These are phyloP conservation scores for Sceloporus tristichus DNA, from an alignment of 2,113 vertebrate genomes.

Conservation along the genomic window DNA sequence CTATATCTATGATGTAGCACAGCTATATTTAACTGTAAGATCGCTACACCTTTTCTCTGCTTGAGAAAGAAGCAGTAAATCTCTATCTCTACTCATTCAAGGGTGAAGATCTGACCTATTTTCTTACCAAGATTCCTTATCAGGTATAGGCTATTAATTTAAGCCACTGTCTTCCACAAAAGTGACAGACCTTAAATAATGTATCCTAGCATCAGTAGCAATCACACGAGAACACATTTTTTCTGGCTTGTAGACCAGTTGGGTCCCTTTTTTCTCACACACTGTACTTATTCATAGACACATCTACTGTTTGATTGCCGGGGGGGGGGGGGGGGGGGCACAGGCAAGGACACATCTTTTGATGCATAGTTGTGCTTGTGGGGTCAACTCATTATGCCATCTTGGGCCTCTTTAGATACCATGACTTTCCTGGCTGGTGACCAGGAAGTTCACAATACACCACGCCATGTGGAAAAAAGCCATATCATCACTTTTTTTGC, in stretches of 20 bases:
- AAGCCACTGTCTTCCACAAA: background rate
- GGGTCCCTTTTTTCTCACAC: background rate
- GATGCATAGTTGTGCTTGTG: background rate
- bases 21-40: background rate
- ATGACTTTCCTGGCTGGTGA: background rate
- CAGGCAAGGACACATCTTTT: background rate
- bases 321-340: background rate
- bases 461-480: background rate
- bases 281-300: background rate
- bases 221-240: background rate
- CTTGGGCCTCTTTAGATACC: background rate
- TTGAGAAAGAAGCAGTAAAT: conserved; percentile 1
- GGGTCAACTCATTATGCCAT: background rate
- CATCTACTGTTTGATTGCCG: background rate
- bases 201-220: background rate
- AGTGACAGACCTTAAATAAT: background rate
- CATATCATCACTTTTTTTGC: background rate
- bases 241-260: conserved; percentile 1
- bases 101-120: background rate
- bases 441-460: background rate
- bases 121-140: background rate
- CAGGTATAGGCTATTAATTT: background rate
- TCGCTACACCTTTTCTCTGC: background rate
- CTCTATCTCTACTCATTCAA: conserved; percentile 32
- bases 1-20: conserved; percentile 10